Percentiles rank a stretch among this genome's conserved stretches.
phyloP scores from a whole-genome alignment of 2,888 invertebrate species.

The Pomacea canaliculata region DNA sequence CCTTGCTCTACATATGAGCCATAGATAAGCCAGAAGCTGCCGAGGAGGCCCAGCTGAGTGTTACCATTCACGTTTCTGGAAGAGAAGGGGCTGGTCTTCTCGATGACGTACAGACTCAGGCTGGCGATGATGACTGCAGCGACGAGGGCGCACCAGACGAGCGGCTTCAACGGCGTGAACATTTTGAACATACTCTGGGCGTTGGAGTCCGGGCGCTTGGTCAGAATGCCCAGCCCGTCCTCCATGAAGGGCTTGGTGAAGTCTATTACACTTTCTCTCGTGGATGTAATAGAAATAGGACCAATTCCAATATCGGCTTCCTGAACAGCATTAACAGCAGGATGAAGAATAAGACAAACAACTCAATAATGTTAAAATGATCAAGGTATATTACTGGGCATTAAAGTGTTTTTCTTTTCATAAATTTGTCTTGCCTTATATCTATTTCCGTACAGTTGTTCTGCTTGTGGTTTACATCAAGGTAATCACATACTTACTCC shows the following conservation, averaged over 20 bases:
- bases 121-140: conserved; percentile 42
- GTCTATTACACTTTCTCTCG: conserved; percentile 48
- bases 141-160: conserved; percentile 46
- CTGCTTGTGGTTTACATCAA: no score
- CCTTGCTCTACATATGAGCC: conserved; percentile 49
- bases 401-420: no score
- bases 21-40: conserved; percentile 46
- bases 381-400: background rate
- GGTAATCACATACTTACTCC: conserved; percentile 12
- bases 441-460: no score
- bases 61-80: conserved; percentile 11
- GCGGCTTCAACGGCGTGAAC: conserved; percentile 44
- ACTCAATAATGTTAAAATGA: background rate
- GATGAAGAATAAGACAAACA: no score
- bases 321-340: conserved; percentile 27
- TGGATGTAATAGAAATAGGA: conserved; percentile 51
- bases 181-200: conserved; percentile 47
- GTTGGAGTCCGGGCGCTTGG: conserved; percentile 42
- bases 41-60: conserved; percentile 25
- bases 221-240: conserved; percentile 53
- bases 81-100: conserved; percentile 38
- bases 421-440: no score
- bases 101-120: conserved; percentile 38
- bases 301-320: conserved; percentile 52
- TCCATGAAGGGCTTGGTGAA: conserved; percentile 53